These are phyloP conservation scores for Micoletzkya japonica DNA, from an alignment of 2,888 invertebrate genomes.

Conservation along the genomic window DNA sequence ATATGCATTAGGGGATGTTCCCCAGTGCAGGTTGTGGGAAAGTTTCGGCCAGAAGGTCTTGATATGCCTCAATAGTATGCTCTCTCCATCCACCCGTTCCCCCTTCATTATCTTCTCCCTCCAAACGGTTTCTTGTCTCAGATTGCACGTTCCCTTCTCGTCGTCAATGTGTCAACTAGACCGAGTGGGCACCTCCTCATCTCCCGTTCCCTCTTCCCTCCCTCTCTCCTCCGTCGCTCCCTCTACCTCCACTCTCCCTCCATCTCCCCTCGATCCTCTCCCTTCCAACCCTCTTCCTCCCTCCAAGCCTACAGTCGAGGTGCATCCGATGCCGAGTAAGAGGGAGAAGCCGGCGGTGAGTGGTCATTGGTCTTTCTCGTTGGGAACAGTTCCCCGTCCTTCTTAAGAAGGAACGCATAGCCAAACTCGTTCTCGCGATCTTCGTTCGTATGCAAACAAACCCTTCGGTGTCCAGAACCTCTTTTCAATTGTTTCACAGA, in stretches of 20 bases:
- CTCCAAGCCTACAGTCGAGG: slow-evolving; percentile 49
- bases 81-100: neutral
- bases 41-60: no score
- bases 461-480: no score
- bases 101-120: neutral
- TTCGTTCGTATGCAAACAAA: no score
- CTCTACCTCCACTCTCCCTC: slow-evolving; percentile 26
- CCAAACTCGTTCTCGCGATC: no score
- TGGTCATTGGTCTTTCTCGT: slow-evolving; percentile 25
- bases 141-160: slow-evolving; percentile 25
- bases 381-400: no score
- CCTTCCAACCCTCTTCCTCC: slow-evolving; percentile 31
- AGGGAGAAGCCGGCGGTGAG: slow-evolving; percentile 28
- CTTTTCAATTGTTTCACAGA: no score
- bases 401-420: no score
- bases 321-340: slow-evolving; percentile 48
- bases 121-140: slow-evolving; percentile 7
- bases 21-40: no score
- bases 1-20: no score
- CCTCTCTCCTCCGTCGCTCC: slow-evolving; percentile 10
- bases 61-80: neutral
- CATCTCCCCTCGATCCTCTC: slow-evolving; percentile 25
- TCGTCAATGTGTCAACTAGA: slow-evolving; percentile 28
- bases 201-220: slow-evolving; percentile 10
- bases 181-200: slow-evolving; percentile 7